phyloP scores from a whole-genome alignment of 2,888 invertebrate genomes.

The Ischnus inquisitorius region DNA sequence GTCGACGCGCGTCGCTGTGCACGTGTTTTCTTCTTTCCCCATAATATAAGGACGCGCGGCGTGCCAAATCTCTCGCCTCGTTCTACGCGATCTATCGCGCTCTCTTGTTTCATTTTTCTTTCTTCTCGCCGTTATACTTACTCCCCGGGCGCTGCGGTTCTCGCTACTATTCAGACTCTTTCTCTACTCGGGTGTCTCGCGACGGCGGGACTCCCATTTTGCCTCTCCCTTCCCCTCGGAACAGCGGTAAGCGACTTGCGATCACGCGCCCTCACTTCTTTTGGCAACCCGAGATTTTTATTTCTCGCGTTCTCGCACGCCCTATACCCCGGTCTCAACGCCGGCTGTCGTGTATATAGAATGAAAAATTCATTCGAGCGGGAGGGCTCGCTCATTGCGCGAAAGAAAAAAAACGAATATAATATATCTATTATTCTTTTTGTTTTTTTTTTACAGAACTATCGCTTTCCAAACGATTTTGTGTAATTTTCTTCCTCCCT shows the following conservation, averaged over 20 bases:
- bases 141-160: slow-evolving; percentile 17
- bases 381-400: not conserved
- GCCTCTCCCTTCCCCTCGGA: slow-evolving; percentile 2
- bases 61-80: slow-evolving; percentile 52
- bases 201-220: slow-evolving; percentile 37
- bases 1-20: slow-evolving; percentile 35
- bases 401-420: not conserved
- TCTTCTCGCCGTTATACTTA: not conserved
- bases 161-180: slow-evolving; percentile 29
- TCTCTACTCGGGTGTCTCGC: slow-evolving; percentile 59
- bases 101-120: slow-evolving; percentile 10
- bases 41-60: slow-evolving; percentile 40
- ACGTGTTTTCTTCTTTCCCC: slow-evolving; percentile 38
- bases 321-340: slow-evolving; percentile 10
- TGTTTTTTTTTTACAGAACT: no score
- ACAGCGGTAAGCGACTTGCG: slow-evolving; percentile 36
- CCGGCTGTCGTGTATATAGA: not conserved
- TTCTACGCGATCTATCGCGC: slow-evolving; percentile 13
- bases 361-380: not conserved
- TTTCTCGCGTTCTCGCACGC: slow-evolving; percentile 52
- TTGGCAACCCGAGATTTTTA: slow-evolving; percentile 60
- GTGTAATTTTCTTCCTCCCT: no score
- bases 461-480: no score
- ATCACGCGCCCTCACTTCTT: slow-evolving; percentile 19
- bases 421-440: no score